Evolutionary conservation across 2,113 vertebrate genomes (phyloP).

Genomic region (Anoura caudifer): DNA sequence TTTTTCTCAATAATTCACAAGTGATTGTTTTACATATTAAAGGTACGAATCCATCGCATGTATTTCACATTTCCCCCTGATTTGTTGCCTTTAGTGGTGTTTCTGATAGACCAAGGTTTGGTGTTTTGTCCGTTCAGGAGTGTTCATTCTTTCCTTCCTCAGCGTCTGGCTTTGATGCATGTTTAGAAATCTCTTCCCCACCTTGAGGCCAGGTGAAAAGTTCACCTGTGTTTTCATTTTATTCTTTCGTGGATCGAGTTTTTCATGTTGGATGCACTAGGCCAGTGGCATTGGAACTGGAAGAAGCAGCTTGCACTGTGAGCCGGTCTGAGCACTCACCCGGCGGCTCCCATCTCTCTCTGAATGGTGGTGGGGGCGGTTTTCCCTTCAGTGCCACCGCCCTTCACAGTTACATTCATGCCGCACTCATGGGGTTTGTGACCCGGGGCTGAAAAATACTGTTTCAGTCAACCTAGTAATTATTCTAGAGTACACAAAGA

Average conservation of each 20-base stretch:
- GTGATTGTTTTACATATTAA: neutral
- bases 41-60: neutral
- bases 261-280: conserved; percentile 25
- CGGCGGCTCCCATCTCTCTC: neutral
- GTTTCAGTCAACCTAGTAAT: neutral
- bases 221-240: conserved; percentile 41
- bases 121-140: neutral
- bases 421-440: neutral
- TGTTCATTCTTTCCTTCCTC: neutral
- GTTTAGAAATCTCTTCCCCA: neutral
- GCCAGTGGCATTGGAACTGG: neutral
- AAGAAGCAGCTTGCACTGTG: neutral
- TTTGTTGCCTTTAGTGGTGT: conserved; percentile 31
- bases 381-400: neutral
- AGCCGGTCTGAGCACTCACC: neutral
- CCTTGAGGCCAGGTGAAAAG: conserved; percentile 2
- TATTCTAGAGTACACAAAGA: neutral
- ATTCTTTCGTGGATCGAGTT: conserved; percentile 3
- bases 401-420: neutral
- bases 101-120: conserved; percentile 3
- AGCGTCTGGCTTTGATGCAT: conserved; percentile 52
- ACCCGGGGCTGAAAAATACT: neutral
- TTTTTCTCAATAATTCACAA: neutral
- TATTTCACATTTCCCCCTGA: neutral
- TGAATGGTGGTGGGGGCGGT: neutral